phyloP scores from a whole-genome alignment of 1,140 invertebrate genomes.

The Drosophila rufa region DNA sequence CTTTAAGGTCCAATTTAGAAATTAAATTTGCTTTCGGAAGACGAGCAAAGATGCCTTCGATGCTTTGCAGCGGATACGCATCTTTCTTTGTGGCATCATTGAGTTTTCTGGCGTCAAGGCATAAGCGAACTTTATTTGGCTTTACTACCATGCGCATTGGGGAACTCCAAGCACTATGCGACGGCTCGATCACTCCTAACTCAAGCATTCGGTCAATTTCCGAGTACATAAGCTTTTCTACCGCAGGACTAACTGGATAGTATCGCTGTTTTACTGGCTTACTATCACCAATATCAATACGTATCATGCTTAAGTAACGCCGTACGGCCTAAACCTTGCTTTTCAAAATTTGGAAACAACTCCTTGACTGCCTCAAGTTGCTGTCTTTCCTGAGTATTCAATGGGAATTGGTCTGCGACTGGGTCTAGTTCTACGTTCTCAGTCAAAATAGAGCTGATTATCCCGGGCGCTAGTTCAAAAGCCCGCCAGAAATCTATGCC shows the following conservation, averaged over 20 bases:
- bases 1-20: not conserved
- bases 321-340: not conserved
- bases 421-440: no score
- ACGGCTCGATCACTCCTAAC: not conserved
- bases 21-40: not conserved
- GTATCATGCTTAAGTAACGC: not conserved
- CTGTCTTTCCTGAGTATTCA: not conserved
- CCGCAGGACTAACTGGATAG: not conserved
- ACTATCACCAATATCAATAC: not conserved
- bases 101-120: slow-evolving; percentile 57
- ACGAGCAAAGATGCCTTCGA: slow-evolving; percentile 5
- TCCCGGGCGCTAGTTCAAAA: not conserved
- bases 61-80: not conserved
- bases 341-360: slow-evolving; percentile 5
- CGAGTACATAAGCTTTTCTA: slow-evolving; percentile 1
- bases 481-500: slow-evolving; percentile 8
- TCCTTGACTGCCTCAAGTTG: slow-evolving; percentile 1
- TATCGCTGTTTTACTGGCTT: not conserved
- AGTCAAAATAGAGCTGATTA: no score
- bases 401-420: not conserved
- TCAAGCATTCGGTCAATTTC: slow-evolving; percentile 2
- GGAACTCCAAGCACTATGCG: slow-evolving; percentile 12
- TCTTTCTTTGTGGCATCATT: slow-evolving; percentile 12
- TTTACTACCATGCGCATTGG: slow-evolving; percentile 13
- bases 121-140: slow-evolving; percentile 6